Conservation (phyloP, 64 coral and sea anemone species). For the Dendrophyllia cribrosa region DNA sequence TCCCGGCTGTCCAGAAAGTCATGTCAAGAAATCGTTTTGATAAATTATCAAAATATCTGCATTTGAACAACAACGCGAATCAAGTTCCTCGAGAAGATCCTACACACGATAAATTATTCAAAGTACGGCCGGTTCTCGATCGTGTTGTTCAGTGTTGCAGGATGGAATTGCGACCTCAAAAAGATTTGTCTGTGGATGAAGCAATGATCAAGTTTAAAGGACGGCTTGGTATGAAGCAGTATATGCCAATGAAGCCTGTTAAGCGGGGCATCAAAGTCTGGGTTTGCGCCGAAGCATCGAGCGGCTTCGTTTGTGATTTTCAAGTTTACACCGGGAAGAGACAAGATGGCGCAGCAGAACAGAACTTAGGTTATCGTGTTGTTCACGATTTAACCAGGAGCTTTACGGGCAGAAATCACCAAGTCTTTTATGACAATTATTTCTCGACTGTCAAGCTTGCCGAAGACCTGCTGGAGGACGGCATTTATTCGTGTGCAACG, state of each 20-base stretch:
- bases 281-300: constrained; percentile 30
- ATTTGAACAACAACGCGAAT: constrained; percentile 52
- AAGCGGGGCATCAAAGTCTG: constrained; percentile 75
- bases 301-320: constrained; percentile 45
- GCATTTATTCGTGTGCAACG: neutral
- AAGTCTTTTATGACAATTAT: neutral
- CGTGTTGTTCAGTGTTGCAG: constrained; percentile 3
- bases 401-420: neutral
- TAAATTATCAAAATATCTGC: constrained; percentile 32
- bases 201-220: constrained; percentile 46
- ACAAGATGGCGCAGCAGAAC: constrained; percentile 45
- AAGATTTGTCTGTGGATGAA: constrained; percentile 42
- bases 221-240: constrained; percentile 60
- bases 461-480: neutral
- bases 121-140: constrained; percentile 63
- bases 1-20: constrained; percentile 32
- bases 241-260: constrained; percentile 62
- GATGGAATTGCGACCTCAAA: neutral
- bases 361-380: constrained; percentile 20
- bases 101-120: constrained; percentile 49
- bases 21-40: constrained; percentile 50
- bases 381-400: neutral
- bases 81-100: constrained; percentile 3
- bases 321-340: constrained; percentile 63
- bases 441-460: neutral